Base-by-base conservation (phyloP, 2,797 vertebrate genomes). In the Rhynchotus rufescens region DNA sequence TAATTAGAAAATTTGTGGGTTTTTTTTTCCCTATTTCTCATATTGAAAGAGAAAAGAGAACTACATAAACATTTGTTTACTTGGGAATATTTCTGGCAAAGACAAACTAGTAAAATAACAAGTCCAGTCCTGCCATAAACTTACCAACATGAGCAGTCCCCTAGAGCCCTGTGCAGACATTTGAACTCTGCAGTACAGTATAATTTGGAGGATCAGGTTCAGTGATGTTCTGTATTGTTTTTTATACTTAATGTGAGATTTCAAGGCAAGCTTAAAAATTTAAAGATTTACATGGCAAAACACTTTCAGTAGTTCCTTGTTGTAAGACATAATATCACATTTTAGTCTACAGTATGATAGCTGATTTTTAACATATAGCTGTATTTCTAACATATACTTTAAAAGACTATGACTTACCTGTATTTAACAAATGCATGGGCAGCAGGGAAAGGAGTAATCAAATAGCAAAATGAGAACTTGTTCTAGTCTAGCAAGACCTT, bases 401-500 rank as follows among this genome's bases (percentile, higher is more conserved):
- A 64, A 82, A 77, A 40, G n/a, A n/a, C 57, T 69, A 4, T 34
- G n/a, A 19, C 30, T 80, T 72, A 56, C 10, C 16, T 84, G 38
- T 66, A 10, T 57, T 84, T 86, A 87, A 25, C 21, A 71, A 79
- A 77, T 0, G 3, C 74, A 71, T 56, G 23, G 72, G 10, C 64
- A 86, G 16, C 26, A 77, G 60, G 32, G 36, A 71, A 84, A 81
- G 17, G 40, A 51, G 72, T 81, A 59, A 75, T 69, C 64, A 76
- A 59, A 32, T 54, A 73, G 15, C 15, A 68, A 79, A 79, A 78
- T 8, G 6, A 42, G 5, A 77, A 71, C 9, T 74, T 78, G 6
- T 66, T 86, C 36, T 64, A 71, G 65, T 64, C 57, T 57, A 80
- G 28, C 57, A 93, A 86, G 86, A 71, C 49, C 44, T 42, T 62